phyloP scores from a whole-genome alignment of 2,113 vertebrate genomes.

The Nettapus auritus region DNA sequence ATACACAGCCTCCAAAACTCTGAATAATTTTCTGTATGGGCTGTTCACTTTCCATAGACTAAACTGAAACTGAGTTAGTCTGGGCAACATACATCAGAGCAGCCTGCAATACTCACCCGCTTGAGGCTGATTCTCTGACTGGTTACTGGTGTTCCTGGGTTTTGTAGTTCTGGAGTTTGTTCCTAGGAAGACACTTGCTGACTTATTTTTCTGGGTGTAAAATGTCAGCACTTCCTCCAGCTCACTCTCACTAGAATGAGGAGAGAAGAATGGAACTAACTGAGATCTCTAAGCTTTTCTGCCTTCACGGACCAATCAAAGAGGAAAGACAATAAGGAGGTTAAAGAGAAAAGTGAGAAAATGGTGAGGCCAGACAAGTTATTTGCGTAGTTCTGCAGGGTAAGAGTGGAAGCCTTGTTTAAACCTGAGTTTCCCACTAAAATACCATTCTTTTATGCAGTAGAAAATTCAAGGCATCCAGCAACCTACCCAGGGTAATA shows the following conservation, averaged over 20 bases:
- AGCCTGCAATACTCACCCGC: conserved; percentile 77
- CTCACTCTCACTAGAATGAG: conserved; percentile 87
- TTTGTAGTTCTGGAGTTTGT: conserved; percentile 76
- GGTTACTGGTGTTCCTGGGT: conserved; percentile 53
- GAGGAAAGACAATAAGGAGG: background rate
- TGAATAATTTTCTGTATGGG: background rate
- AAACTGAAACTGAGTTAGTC: background rate
- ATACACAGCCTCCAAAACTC: background rate
- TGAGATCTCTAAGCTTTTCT: background rate
- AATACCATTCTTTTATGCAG: background rate
- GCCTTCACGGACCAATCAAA: background rate
- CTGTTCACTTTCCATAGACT: background rate
- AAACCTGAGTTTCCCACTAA: background rate
- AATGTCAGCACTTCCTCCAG: conserved; percentile 94
- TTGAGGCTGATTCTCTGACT: conserved; percentile 62
- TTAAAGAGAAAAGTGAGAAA: background rate
- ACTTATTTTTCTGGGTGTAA: conserved; percentile 94
- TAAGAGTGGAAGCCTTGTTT: background rate
- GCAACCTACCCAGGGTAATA: background rate
- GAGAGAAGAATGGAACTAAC: background rate
- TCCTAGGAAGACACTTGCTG: conserved; percentile 90
- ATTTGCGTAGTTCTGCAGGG: background rate
- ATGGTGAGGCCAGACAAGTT: background rate
- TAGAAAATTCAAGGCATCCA: background rate
- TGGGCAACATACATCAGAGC: background rate